Evolutionary conservation across 1,140 invertebrate genomes (phyloP), one percentile per base, ranked within the genome.

Genomic region (Eueides isabella): DNA sequence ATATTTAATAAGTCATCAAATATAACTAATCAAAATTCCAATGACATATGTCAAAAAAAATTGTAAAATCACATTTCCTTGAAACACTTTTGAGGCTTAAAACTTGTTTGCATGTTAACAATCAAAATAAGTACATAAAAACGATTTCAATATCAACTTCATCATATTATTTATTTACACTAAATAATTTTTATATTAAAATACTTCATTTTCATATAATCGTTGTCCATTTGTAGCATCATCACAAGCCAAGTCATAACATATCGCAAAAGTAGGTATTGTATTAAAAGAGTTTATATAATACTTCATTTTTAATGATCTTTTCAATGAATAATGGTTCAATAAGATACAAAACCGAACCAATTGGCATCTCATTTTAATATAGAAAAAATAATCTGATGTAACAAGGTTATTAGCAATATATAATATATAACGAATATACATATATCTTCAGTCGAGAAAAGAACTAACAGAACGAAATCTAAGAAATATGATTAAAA

Each of bases 291-390:
- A 90, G 75, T 84, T 76, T 74, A 79, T 80, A 83, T 83, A 85
- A 89, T 84, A 85, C 77, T 85, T 86, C 80, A 87, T 87, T 87
- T 87, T 90, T 85, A 91, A 89, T 89, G 82, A 84, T 87, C 79
- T 82, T 85, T 78, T 70, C 55, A 30, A 83, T 85, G 83, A 76
- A 89, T 85, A 85, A 85, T 87, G 86, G 79, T 83, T 90, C 85
- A 90, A 85, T 89, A 89, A 90, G 80, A 85, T 92, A 92, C 88
- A 92, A 88, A 80, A 86, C 87, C 81, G 87, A 90, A 88, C 87
- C 85, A 75, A 87, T 88, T 85, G 84, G 87, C 85, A 89, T 89
- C 81, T 90, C 85, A 85, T 85, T 88, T 88, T 88, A 85, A 88
- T 90, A 90, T 87, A 88, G 82, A 89, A 90, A 92, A 90, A 88